These are phyloP conservation scores for Gymnoscopelus microlampas DNA, from an alignment of 2,797 vertebrate species.

Conservation along the genomic window DNA sequence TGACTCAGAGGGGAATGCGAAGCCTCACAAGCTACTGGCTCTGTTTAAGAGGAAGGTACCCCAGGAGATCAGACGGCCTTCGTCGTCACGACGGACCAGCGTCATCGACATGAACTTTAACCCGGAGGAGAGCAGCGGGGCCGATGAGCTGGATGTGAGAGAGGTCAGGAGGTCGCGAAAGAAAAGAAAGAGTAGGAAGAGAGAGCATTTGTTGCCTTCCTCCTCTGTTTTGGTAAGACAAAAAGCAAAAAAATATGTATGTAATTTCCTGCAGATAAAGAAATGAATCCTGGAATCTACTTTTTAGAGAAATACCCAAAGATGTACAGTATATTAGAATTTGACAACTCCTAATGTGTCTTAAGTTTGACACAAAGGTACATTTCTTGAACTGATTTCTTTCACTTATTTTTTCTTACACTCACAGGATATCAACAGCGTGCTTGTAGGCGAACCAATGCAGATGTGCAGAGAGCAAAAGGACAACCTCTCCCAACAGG, in stretches of 20 bases:
- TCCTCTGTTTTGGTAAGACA: constrained; percentile 59
- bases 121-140: constrained; percentile 46
- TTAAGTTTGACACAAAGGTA: no score
- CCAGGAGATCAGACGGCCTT: constrained; percentile 56
- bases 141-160: constrained; percentile 38
- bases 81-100: constrained; percentile 58
- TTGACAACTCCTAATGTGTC: no score
- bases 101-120: constrained; percentile 76
- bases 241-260: neutral
- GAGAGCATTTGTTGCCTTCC: constrained; percentile 23
- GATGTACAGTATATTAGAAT: no score
- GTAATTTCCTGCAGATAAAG: no score
- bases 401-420: neutral
- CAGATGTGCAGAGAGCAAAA: constrained; percentile 37
- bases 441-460: constrained; percentile 29
- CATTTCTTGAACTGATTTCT: no score
- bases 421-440: constrained; percentile 61
- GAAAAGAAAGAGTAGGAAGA: constrained; percentile 63
- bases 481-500: constrained; percentile 18
- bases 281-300: no score
- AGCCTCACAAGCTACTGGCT: constrained; percentile 51
- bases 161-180: constrained; percentile 56
- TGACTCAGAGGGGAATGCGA: constrained; percentile 61
- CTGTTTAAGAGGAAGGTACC: constrained; percentile 69
- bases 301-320: no score